These are phyloP conservation scores for Hypolimnas misippus DNA, from an alignment of 2,888 invertebrate species.

Conservation along the genomic window DNA sequence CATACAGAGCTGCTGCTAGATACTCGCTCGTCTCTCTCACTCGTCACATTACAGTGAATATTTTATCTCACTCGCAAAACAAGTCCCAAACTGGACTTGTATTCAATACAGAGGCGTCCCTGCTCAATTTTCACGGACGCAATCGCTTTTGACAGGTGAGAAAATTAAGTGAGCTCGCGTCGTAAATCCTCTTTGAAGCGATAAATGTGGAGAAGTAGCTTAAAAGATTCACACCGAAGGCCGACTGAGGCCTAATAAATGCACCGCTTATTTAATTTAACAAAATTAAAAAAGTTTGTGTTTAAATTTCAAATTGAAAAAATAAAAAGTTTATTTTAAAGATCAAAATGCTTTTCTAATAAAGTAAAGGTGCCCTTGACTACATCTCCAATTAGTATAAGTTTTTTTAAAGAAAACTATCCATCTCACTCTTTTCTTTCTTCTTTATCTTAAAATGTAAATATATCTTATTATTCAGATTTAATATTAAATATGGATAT, in stretches of 20 bases:
- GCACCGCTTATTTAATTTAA: not conserved
- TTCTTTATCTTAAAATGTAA: too few species aligned
- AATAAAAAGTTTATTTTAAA: too few species aligned
- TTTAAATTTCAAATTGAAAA: too few species aligned
- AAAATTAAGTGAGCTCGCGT: conserved; percentile 48
- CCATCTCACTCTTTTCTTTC: too few species aligned
- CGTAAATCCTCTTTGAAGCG: conserved; percentile 35
- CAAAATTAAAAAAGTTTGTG: not conserved
- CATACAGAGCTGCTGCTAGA: conserved; percentile 55
- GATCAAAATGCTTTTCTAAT: too few species aligned
- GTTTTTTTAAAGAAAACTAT: too few species aligned
- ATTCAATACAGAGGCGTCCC: conserved; percentile 57
- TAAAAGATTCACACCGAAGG: conserved; percentile 34
- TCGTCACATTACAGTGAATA: conserved; percentile 45
- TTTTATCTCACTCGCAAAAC: conserved; percentile 55
- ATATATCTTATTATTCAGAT: too few species aligned
- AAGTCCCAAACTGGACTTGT: conserved; percentile 55
- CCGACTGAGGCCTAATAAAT: conserved; percentile 8
- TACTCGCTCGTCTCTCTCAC: conserved; percentile 50
- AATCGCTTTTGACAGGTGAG: conserved; percentile 59
- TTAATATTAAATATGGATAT: too few species aligned
- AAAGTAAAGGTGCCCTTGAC: too few species aligned
- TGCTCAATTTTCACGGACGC: conserved; percentile 58
- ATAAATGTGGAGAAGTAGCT: conserved; percentile 38
- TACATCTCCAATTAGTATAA: too few species aligned